These are phyloP conservation scores for Machimus rusticus DNA, from an alignment of 2,888 invertebrate species.

Conservation along the genomic window DNA sequence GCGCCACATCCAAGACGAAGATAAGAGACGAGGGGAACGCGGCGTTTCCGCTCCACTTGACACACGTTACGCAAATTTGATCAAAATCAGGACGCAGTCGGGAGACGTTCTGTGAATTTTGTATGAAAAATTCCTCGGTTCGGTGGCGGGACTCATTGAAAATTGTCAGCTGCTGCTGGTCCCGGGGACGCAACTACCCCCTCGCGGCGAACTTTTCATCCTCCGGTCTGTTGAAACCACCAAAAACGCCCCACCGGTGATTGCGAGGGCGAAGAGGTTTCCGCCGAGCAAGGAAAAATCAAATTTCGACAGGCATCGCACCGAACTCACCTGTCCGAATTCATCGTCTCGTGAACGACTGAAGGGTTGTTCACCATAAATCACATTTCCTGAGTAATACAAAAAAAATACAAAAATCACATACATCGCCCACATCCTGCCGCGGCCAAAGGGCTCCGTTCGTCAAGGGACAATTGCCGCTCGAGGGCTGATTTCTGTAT, in stretches of 20 bases:
- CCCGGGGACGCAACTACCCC: not conserved
- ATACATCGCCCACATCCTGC: conserved; percentile 13
- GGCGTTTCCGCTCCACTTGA: conserved; percentile 46
- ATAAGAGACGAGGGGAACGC: not conserved
- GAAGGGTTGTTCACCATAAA: conserved; percentile 34
- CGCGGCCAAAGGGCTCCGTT: not conserved
- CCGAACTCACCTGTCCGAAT: conserved; percentile 31
- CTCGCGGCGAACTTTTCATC: not conserved
- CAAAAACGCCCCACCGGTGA: not conserved
- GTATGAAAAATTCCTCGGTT: not conserved
- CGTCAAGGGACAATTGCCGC: not conserved
- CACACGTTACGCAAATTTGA: conserved; percentile 46
- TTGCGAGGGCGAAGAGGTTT: not conserved
- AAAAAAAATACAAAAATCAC: not conserved
- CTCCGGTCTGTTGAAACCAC: not conserved
- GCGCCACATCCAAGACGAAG: conserved; percentile 1
- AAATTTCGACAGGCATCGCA: conserved; percentile 6
- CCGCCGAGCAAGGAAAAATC: not conserved
- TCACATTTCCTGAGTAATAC: conserved; percentile 41
- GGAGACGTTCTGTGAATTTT: conserved; percentile 14
- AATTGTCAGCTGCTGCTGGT: conserved; percentile 3
- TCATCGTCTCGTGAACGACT: not conserved
- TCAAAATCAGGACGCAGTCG: conserved; percentile 34
- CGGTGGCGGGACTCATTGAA: not conserved
- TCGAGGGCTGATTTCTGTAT: conserved; percentile 23